Evolutionary conservation across 1,140 invertebrate genomes (phyloP), one percentile per base, ranked within the genome.

Genomic region (Drosophila littoralis): DNA sequence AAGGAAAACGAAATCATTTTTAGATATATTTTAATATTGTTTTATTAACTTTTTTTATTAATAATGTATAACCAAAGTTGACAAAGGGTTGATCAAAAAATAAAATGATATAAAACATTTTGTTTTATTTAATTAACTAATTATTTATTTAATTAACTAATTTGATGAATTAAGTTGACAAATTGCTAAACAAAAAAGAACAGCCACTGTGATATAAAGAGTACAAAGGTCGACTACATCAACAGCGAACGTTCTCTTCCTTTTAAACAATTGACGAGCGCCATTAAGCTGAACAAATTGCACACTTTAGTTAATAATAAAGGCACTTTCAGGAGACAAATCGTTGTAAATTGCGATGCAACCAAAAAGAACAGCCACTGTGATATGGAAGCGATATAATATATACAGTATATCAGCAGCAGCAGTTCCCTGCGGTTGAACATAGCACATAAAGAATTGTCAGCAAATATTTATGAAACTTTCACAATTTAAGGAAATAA

Each of bases 361-460:
- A 83, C 79, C 81, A 91, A 82, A 91, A 91, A 91, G 90, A 91
- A 91, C 90, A 91, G 88, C 85, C 85, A 91, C 90, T 91, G 90
- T 91, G 90, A 91, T 91, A 91, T 90, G 79, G 36, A 38, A 38
- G 28, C 15, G 50, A 33, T 10, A 7, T 15, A 7, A 43, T 38
- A 15, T 38, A 10, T 32, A 58, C 33, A 64, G 48, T 90, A 91
- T 84, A 91, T 91, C 89, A 91, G 60, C 89, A 91, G 66, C 78
- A 77, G 77, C 77, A 73, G 84, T 91, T 91, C 89, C 79, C 89
- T 91, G 58, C 15, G 77, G 80, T 72, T 91, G 58, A 71, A 48
- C 61, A 60, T 64, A 42, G 1, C 13, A 10, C n/a, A 17, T 12
- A 15, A 9, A 3, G n/a, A 54, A 2, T 28, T 17, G 36, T 15